Percentiles rank a stretch among this genome's conserved stretches.
Evolutionary conservation across 2,797 vertebrate genomes (phyloP).

Genomic region (Gouania willdenowi): DNA sequence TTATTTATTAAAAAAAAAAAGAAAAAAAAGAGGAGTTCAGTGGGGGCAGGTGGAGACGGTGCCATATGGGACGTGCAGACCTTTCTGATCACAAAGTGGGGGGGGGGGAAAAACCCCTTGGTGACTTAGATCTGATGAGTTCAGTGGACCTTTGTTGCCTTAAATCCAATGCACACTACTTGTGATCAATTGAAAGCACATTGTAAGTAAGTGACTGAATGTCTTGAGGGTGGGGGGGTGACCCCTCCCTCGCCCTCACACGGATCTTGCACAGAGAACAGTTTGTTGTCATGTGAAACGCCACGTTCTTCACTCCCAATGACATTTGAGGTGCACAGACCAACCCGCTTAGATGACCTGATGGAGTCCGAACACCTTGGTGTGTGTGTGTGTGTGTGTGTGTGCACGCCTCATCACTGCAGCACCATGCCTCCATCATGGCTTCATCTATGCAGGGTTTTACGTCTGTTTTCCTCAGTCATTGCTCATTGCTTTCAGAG

Average conservation of each 20-base stretch:
- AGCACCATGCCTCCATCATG: no score
- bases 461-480: no score
- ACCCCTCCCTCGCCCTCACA: slow-evolving; percentile 6
- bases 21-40: slow-evolving; percentile 48
- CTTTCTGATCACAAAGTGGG: slow-evolving; percentile 32
- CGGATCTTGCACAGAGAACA: slow-evolving; percentile 42
- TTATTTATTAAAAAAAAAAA: slow-evolving; percentile 80
- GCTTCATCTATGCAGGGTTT: no score
- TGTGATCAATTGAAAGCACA: no score
- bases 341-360: slow-evolving; percentile 34
- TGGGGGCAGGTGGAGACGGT: slow-evolving; percentile 30
- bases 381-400: no score
- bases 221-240: slow-evolving; percentile 59
- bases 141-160: slow-evolving; percentile 69
- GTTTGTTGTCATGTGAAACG: slow-evolving; percentile 34
- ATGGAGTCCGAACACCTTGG: slow-evolving; percentile 50
- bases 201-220: slow-evolving; percentile 64
- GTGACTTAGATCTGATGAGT: slow-evolving; percentile 36
- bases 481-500: slow-evolving; percentile 35
- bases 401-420: no score
- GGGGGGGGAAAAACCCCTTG: slow-evolving; percentile 24
- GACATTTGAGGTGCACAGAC: slow-evolving; percentile 36
- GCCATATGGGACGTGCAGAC: slow-evolving; percentile 45
- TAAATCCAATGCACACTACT: slow-evolving; percentile 66
- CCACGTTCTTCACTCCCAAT: slow-evolving; percentile 23